A percentile compares a stretch with the other conserved stretches of the same genome.
phyloP scores from a whole-genome alignment of 2,888 invertebrate species.

The Pedicia rivosa region DNA sequence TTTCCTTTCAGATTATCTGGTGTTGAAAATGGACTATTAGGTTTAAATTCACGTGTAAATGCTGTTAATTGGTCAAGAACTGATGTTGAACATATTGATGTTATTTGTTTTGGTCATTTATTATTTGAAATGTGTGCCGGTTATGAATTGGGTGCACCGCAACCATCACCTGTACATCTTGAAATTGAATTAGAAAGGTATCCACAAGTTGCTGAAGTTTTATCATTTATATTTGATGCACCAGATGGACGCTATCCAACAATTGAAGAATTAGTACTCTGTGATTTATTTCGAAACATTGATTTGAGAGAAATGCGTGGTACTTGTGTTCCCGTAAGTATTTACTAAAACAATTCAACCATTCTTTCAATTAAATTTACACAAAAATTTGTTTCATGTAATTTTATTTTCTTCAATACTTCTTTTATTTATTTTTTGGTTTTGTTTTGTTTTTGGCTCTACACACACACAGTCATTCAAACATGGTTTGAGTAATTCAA shows the following conservation, averaged over 20 bases:
- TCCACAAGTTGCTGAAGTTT: slow-evolving; percentile 63
- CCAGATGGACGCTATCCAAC: slow-evolving; percentile 48
- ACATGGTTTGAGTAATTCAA: slow-evolving; percentile 30
- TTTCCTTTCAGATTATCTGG: slow-evolving; percentile 50
- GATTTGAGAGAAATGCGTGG: slow-evolving; percentile 78
- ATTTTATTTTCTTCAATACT: not conserved
- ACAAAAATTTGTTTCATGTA: not conserved
- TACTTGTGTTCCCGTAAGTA: slow-evolving; percentile 57
- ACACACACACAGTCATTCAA: slow-evolving; percentile 28
- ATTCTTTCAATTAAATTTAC: no score
- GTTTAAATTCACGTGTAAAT: slow-evolving; percentile 42
- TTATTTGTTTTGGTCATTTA: slow-evolving; percentile 64
- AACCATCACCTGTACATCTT: slow-evolving; percentile 57
- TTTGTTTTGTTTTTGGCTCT: not conserved
- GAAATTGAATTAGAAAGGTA: slow-evolving; percentile 48
- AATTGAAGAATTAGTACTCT: slow-evolving; percentile 63
- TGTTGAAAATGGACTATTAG: slow-evolving; percentile 70
- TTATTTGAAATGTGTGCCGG: slow-evolving; percentile 87
- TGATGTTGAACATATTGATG: slow-evolving; percentile 41
- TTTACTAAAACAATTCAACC: no score
- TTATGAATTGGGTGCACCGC: slow-evolving; percentile 57
- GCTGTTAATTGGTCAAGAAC: slow-evolving; percentile 35
- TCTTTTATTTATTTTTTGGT: not conserved
- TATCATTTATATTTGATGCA: slow-evolving; percentile 61
- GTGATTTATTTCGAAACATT: slow-evolving; percentile 75